Base-by-base conservation (phyloP, 2,888 invertebrate species). In the Pristionchus exspectatus region DNA sequence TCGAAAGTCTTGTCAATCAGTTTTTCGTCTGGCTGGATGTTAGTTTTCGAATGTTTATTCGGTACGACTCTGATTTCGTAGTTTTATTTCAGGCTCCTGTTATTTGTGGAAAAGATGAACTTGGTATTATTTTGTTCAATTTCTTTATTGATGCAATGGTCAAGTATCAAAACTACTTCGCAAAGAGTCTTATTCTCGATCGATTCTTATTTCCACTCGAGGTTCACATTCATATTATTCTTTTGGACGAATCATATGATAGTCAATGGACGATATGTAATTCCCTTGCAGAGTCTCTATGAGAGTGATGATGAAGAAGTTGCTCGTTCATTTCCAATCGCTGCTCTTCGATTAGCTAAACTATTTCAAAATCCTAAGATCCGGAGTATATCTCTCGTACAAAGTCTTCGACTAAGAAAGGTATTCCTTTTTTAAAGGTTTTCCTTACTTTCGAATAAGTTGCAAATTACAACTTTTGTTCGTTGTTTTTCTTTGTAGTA, bases 181-280 rank as follows among this genome's bases (percentile, higher is more conserved):
- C 74, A 4, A 87, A 85, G 66, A 89, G 69, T 72, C 85, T 88
- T n/a, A 77, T 90, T 24, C 30, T 90, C 27, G 90, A 90, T 77
- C 50, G 16, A 0, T 12, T 90, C 24, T 72, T 90, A 10, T 59
- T 86, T 24, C 90, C 90, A 88, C 90, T 63, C 30, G 90, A 90
- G 90, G 90, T 90, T 4, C 21, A 14, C 14, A 4, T 59, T 38
- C n/a, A 10, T 50, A 3, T 9, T 9, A 50, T 50, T 50, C 44
- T 72, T 30, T 5, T 33, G 16, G 1, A 14, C 72, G 16, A 30
- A 72, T 81, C 14, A 50, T 81, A 24, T 77, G 27, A 9, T 63
- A 18, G 18, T 63, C 0, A 14, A 18, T n/a, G 63, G 44, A 24
- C 63, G 24, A n/a, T 66, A 66, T 66, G 18, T 2, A 59, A n/a